Evolutionary conservation across 2,888 invertebrate genomes (phyloP), one percentile per base, ranked within the genome.

Genomic region (Drosophila pseudotalamancana): DNA sequence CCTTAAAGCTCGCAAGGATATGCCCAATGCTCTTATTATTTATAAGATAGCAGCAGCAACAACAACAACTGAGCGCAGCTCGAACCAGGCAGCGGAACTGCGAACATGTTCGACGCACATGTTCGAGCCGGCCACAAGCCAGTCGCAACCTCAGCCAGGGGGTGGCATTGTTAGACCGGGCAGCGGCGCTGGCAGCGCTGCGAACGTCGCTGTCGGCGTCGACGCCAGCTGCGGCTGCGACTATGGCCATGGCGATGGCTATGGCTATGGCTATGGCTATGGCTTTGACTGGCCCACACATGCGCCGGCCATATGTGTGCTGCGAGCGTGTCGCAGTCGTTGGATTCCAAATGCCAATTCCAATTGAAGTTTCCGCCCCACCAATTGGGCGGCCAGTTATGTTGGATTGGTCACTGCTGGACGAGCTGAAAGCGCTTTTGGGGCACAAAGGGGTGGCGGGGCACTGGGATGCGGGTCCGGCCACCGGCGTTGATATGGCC

Each of bases 321-420:
- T 56, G 62, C 39, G 45, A 50, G 45, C 29, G 34, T 55, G 29
- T 27, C 34, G 16, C 46, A 48, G 60, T 53, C 34, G 63, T 53
- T 45, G 25, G 56, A 59, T 35, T 48, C 29, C 43, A 18, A 12
- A 29, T 43, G 43, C 60, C 64, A 56, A 74, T 71, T 63, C 45
- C 60, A 77, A 80, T 83, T 80, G 81, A 83, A 75, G 81, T 80
- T 80, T 61, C 69, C 77, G 77, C 60, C 62, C 77, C 55, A 68
- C 64, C 71, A 67, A 78, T 73, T 84, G 77, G 80, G 57, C 46
- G 74, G 79, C 67, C 79, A 76, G 79, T 60, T 61, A 63, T 32
- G 54, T 55, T 64, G 75, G 82, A 81, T 84, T 82, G 81, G 81
- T 78, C 85, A 84, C 50, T 63, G 72, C 49, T 62, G 76, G 77